These are phyloP conservation scores for Halisarca cf. caerulea DNA, from an alignment of 37 sponge, comb jelly and placozoan species.

Conservation along the genomic window DNA sequence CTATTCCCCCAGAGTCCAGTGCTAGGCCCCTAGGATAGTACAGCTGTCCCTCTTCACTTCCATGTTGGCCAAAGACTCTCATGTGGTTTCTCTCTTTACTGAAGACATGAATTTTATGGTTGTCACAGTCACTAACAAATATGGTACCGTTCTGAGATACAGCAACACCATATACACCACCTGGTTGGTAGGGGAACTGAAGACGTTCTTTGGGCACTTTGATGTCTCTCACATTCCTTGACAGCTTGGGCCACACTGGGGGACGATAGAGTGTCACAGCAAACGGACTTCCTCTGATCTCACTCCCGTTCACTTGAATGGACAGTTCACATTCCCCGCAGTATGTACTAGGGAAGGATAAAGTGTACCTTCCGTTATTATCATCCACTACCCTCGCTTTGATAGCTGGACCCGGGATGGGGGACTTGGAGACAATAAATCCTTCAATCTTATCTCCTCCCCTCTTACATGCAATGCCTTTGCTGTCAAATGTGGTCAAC, in stretches of 20 bases:
- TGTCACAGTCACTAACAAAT: background rate
- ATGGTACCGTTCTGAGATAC: background rate
- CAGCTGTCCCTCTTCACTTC: background rate
- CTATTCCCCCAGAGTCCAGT: background rate
- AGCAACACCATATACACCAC: background rate
- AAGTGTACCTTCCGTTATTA: background rate
- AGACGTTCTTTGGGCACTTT: background rate
- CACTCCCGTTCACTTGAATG: background rate
- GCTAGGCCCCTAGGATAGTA: background rate
- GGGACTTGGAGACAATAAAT: background rate
- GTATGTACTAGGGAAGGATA: background rate
- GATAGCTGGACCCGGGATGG: background rate
- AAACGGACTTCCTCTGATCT: background rate
- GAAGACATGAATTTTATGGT: background rate
- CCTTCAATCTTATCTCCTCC: background rate
- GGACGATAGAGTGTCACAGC: too few relatives aligned
- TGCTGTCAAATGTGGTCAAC: background rate
- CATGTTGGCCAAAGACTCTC: background rate
- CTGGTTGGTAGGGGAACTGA: slow-evolving; percentile 1
- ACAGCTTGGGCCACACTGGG: too few relatives aligned
- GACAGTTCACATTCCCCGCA: background rate
- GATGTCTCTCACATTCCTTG: too few relatives aligned
- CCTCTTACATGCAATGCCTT: background rate
- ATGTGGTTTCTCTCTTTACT: background rate
- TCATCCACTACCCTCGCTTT: background rate